Conservation (phyloP, 2,113 vertebrate genomes). For the Glareola pratincola region DNA sequence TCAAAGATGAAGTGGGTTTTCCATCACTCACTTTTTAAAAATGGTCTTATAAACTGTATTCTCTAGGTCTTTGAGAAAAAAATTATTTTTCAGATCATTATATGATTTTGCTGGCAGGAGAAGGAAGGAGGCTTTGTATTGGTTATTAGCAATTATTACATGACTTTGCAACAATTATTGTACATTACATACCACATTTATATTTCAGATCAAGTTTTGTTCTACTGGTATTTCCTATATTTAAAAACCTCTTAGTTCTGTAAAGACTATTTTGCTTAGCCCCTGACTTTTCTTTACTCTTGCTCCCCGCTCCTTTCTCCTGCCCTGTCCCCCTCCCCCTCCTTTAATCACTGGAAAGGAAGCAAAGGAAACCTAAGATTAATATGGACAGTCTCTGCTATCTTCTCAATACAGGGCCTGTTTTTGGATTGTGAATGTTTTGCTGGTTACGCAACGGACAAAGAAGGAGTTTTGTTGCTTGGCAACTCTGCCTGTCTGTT, state of each 20-base stretch:
- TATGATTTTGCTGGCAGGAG: background rate
- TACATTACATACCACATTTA: background rate
- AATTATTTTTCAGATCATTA: background rate
- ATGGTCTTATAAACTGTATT: background rate
- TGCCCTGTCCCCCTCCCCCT: too few species aligned
- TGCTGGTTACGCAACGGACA: background rate
- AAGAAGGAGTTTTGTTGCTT: background rate
- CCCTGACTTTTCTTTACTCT: background rate
- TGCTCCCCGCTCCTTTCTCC: background rate
- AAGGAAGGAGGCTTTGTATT: background rate
- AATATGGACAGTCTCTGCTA: background rate
- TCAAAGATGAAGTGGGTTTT: background rate
- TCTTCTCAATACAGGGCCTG: background rate
- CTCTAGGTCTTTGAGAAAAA: background rate
- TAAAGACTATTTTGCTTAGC: background rate
- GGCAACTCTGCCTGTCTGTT: background rate
- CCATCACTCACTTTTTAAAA: background rate
- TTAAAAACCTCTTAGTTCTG: background rate
- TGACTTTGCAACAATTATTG: background rate
- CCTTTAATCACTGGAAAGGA: background rate
- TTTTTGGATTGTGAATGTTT: background rate
- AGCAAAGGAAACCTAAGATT: background rate
- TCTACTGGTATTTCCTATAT: background rate
- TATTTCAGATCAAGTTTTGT: background rate
- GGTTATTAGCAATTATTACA: background rate